These are phyloP conservation scores for Aporophyla nigra DNA, from an alignment of 2,888 invertebrate genomes.

Conservation along the genomic window DNA sequence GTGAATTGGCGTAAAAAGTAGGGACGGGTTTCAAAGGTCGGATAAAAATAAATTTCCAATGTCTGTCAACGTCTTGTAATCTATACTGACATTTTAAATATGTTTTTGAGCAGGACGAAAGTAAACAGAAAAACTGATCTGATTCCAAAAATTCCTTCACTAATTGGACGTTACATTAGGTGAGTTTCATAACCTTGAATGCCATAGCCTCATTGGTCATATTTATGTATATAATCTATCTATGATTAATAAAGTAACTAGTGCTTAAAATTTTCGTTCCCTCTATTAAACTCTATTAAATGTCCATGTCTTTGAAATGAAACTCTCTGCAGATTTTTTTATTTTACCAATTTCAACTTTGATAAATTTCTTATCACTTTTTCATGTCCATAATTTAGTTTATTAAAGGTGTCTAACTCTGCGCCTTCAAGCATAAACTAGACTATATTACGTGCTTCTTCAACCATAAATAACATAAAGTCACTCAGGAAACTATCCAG, in stretches of 20 bases:
- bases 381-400: neutral
- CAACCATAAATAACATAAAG: constrained; percentile 4
- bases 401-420: neutral
- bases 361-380: neutral
- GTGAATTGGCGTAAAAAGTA: neutral
- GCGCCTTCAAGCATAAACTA: neutral
- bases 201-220: too few relatives aligned
- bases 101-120: too few relatives aligned
- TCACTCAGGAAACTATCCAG: constrained; percentile 18
- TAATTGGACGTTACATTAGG: too few relatives aligned
- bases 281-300: neutral
- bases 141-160: too few relatives aligned
- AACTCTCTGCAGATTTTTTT: too few relatives aligned
- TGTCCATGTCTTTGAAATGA: neutral
- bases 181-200: too few relatives aligned
- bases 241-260: neutral
- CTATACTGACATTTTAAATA: neutral
- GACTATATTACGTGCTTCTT: neutral
- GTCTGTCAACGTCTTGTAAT: neutral
- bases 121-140: too few relatives aligned
- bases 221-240: too few relatives aligned
- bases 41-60: neutral
- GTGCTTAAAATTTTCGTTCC: neutral
- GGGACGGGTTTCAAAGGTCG: neutral
- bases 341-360: neutral